Evolutionary conservation across 2,888 invertebrate species (phyloP), one percentile per base, ranked within the genome.

Genomic region (Pachycephus smyrnensis): DNA sequence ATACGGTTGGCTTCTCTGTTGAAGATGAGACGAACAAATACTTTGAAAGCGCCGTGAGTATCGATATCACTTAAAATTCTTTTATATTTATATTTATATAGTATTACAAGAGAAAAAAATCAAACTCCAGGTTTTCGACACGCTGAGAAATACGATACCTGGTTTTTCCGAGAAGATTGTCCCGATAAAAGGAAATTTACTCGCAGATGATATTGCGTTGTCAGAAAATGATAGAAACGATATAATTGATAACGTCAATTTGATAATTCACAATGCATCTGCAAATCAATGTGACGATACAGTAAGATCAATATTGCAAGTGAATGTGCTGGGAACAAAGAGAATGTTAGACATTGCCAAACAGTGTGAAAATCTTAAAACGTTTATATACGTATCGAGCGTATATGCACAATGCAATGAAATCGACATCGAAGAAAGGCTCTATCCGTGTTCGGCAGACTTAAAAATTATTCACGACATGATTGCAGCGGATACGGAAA

Each of bases 381-480:
- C 76, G 11, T 80, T 81, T 55, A 68, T 81, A 68, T 80, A 81
- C 75, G 80, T 80, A 12, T 81, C 81, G 9, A 81, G 80, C 35
- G 80, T 78, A 4, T 81, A 76, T 76, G 77, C 80, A 6, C 74
- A 81, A 23, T 55, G 55, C 23, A 55, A 55, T 23, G 55, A 55
- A 55, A 55, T 9, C 23, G 23, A 23, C 30, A 31, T 55, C 9
- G 23, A 55, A 55, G 55, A 55, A 55, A 55, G 15, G 23, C 23
- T 55, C 23, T 55, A 55, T 9, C 76, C 82, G 0, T 69, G 87
- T 12, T 88, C 88, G 3, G 85, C 79, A 1, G 86, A 87, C 68
- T 31, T 86, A 4, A 87, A 87, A 32, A 82, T 86, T 76, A 80
- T 86, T 6, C n/a, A 79, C 4, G 87, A 89, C 71, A 83, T 89